These are phyloP conservation scores for Papilio dardanus DNA, from an alignment of 1,140 invertebrate genomes.

Conservation along the genomic window DNA sequence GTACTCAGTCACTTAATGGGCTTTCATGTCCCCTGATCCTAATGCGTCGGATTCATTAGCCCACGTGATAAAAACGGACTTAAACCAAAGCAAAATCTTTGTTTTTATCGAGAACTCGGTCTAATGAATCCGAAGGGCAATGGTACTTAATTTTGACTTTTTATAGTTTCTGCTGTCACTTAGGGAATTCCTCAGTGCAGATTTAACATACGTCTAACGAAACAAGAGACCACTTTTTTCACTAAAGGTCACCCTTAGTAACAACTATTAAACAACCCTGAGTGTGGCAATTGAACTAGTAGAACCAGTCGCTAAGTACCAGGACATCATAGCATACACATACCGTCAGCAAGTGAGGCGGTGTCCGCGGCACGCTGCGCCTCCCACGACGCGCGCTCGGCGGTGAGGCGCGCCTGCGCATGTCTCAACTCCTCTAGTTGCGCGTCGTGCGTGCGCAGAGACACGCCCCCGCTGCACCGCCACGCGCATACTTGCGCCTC, in stretches of 20 bases:
- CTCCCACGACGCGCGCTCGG: constrained; percentile 91
- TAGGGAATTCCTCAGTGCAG: neutral
- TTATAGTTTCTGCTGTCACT: neutral
- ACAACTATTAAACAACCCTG: neutral
- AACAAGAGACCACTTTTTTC: too few species aligned
- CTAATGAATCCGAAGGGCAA: too few species aligned
- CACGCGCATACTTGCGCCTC: constrained; percentile 78
- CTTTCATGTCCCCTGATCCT: too few species aligned
- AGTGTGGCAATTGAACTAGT: neutral
- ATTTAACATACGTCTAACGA: neutral
- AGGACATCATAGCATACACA: neutral
- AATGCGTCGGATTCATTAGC: too few species aligned
- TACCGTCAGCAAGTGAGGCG: constrained; percentile 53
- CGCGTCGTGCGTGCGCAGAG: constrained; percentile 64
- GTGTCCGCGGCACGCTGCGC: constrained; percentile 52
- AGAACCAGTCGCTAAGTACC: neutral
- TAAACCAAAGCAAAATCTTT: too few species aligned
- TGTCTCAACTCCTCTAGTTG: constrained; percentile 89
- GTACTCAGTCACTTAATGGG: too few species aligned
- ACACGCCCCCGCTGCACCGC: constrained; percentile 69
- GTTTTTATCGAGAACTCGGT: too few species aligned
- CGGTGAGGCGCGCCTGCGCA: constrained; percentile 89
- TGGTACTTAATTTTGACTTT: too few species aligned
- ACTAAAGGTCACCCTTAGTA: neutral
- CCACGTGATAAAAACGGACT: too few species aligned